These are phyloP conservation scores for Crotalus tigris DNA, from an alignment of 2,113 vertebrate genomes.

Conservation along the genomic window DNA sequence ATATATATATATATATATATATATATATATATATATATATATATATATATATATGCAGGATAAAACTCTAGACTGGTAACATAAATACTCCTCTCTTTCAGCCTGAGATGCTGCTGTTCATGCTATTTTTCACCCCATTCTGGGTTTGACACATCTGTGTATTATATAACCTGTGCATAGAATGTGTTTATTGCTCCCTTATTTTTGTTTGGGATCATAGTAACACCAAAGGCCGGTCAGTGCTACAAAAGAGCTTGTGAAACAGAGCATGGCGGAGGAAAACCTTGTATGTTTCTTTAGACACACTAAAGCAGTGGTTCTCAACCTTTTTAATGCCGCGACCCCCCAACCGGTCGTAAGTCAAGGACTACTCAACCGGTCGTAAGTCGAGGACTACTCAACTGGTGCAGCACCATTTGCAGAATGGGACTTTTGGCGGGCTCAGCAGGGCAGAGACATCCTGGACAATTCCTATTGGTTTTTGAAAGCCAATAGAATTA, in stretches of 20 bases:
- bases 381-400: too few species aligned
- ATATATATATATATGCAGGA: background rate
- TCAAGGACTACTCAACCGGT: too few species aligned
- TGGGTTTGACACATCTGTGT: background rate
- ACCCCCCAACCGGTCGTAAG: too few species aligned
- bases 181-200: background rate
- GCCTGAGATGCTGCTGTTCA: background rate
- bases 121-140: background rate
- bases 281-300: background rate
- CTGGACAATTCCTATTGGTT: too few species aligned
- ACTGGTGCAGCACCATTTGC: too few species aligned
- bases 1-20: background rate
- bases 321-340: too few species aligned
- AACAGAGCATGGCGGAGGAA: background rate
- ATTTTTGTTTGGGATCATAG: background rate
- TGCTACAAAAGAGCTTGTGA: background rate
- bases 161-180: slow-evolving; percentile 10
- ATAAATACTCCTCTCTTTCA: slow-evolving; percentile 45
- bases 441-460: too few species aligned
- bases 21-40: background rate
- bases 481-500: too few species aligned
- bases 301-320: background rate
- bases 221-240: background rate
- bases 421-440: too few species aligned
- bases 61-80: slow-evolving; percentile 31